phyloP scores from a whole-genome alignment of 2,888 invertebrate species.

The Cyclophora albipunctata region DNA sequence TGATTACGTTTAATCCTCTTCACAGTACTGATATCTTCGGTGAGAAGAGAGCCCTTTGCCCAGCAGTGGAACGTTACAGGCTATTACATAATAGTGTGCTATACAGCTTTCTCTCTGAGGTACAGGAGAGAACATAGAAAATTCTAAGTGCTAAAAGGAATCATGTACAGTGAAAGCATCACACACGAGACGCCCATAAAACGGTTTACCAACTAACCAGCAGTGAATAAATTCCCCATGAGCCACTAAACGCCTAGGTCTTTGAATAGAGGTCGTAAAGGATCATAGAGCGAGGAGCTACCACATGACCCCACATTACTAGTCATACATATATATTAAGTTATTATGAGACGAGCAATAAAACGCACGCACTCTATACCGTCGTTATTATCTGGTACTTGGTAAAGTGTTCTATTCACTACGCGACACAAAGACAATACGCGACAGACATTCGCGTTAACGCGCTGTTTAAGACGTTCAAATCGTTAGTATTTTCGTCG shows the following conservation, averaged over 20 bases:
- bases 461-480: slow-evolving; percentile 21
- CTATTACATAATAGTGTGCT: too few relatives aligned
- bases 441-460: slow-evolving; percentile 22
- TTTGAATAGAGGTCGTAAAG: slow-evolving; percentile 9
- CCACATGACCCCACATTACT: slow-evolving; percentile 15
- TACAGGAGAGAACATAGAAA: too few relatives aligned
- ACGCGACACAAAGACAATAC: slow-evolving; percentile 23
- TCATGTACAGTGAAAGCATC: too few relatives aligned
- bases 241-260: background rate
- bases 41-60: too few relatives aligned
- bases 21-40: too few relatives aligned
- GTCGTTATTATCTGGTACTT: slow-evolving; percentile 24
- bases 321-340: slow-evolving; percentile 25
- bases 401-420: slow-evolving; percentile 21
- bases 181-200: too few relatives aligned
- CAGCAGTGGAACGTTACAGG: too few relatives aligned
- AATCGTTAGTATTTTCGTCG: slow-evolving; percentile 24
- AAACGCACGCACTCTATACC: slow-evolving; percentile 23
- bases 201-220: too few relatives aligned
- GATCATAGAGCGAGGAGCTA: slow-evolving; percentile 14
- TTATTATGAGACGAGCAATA: slow-evolving; percentile 26
- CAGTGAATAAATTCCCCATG: too few relatives aligned
- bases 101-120: too few relatives aligned
- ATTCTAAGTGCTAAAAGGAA: too few relatives aligned
- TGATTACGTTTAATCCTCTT: too few relatives aligned